phyloP scores from a whole-genome alignment of 2,888 invertebrate species.

The Phasia obesa region DNA sequence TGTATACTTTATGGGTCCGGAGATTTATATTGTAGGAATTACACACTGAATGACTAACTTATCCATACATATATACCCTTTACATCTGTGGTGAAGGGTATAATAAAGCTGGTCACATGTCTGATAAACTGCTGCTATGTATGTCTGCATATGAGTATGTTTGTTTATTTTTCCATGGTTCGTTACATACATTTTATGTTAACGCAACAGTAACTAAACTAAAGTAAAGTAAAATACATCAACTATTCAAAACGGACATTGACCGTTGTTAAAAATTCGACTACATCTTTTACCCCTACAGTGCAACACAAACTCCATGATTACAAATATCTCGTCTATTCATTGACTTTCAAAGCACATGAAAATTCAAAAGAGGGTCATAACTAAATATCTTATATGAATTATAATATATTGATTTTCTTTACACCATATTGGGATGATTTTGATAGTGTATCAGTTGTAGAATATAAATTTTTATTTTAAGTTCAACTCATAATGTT shows the following conservation, averaged over 20 bases:
- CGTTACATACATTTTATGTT: slow-evolving; percentile 58
- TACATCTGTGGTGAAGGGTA: too few relatives aligned
- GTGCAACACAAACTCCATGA: not conserved
- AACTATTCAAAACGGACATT: slow-evolving; percentile 65
- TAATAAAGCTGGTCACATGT: slow-evolving; percentile 13
- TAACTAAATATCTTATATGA: slow-evolving; percentile 21
- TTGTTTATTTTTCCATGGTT: slow-evolving; percentile 44
- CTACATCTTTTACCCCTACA: slow-evolving; percentile 5
- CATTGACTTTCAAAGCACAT: slow-evolving; percentile 23
- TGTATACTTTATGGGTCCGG: too few relatives aligned
- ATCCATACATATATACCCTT: too few relatives aligned
- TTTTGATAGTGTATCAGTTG: slow-evolving; percentile 64
- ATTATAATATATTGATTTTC: slow-evolving; percentile 29
- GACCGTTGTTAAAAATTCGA: slow-evolving; percentile 57
- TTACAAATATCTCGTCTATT: slow-evolving; percentile 9
- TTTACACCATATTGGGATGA: slow-evolving; percentile 9
- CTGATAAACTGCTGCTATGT: not conserved
- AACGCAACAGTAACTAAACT: slow-evolving; percentile 45
- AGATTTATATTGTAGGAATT: too few relatives aligned
- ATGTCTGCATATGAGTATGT: not conserved
- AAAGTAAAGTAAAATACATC: slow-evolving; percentile 59
- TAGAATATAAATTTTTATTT: slow-evolving; percentile 66
- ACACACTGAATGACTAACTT: too few relatives aligned
- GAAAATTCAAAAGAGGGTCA: not conserved
- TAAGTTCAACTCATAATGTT: slow-evolving; percentile 24